Base-by-base conservation (phyloP, 1,140 invertebrate genomes). In the Agrypnia vestita region DNA sequence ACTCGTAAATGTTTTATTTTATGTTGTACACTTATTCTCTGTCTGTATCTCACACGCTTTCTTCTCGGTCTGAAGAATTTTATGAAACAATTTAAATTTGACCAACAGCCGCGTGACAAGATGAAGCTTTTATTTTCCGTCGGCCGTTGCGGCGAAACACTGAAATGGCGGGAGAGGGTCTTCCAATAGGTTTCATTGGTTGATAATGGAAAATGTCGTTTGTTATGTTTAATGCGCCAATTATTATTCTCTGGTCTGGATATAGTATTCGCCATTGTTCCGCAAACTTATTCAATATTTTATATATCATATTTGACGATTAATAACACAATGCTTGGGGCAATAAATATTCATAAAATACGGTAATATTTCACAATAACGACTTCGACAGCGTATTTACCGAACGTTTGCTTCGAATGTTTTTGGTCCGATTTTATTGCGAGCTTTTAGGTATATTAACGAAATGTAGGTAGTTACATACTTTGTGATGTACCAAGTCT, bases 331-430 rank as follows among this genome's bases (percentile, higher is more conserved):
- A 59, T 59, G 55, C 15, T 59, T n/a, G 17, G 1, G 8, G 55
- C 15, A 15, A 59, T 59, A 59, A 59, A 59, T 59, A 59, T 59
- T 59, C 55, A 21, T 21, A 59, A 59, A 59, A 59, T 59, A 59
- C 55, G 55, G 17, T n/a, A 15, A 59, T 59, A 59, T 59, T 59
- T 59, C 55, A 59, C 8, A 11, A 13, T 59, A 59, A 59, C 55
- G 55, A 59, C 55, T 10, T 8, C 17, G 55, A 59, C 12, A 17
- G 55, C 55, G 11, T 21, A 21, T 59, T 56, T 59, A 11, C 17
- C 15, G 12, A 7, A 35, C 25, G 25, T 35, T 35, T 35, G 25
- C 25, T 35, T 6, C 25, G 25, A 35, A 35, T 35, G 25, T 35
- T 35, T 35, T 35, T 35, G 25, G 25, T 35, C 25, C 25, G 6